phyloP scores from a whole-genome alignment of 64 coral and sea anemone genomes.

The Pachyseris speciosa region DNA sequence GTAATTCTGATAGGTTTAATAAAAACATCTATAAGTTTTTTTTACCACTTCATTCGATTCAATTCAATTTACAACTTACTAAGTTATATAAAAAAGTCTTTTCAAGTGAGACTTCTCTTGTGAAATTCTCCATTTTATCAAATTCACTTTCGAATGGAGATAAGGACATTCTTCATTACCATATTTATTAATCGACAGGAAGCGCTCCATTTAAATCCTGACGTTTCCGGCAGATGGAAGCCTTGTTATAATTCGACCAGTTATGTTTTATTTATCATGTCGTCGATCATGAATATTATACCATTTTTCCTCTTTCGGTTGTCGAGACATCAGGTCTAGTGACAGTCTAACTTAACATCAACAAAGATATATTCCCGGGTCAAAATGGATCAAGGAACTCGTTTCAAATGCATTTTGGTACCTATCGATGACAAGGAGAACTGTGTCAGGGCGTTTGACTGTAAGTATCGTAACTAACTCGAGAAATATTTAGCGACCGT shows the following conservation, averaged over 20 bases:
- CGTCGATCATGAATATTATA: background rate
- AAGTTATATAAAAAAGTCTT: no score
- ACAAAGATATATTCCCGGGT: background rate
- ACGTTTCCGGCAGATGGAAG: background rate
- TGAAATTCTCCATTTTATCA: background rate
- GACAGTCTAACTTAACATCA: background rate
- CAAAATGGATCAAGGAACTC: background rate
- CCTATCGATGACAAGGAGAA: conserved; percentile 18
- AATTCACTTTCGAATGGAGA: background rate
- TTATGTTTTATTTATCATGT: conserved; percentile 12
- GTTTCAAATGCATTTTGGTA: background rate
- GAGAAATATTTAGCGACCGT: background rate
- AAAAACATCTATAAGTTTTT: no score
- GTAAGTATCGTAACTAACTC: background rate
- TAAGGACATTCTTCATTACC: background rate
- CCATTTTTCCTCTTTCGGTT: background rate
- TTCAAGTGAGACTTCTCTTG: background rate
- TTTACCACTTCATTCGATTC: background rate
- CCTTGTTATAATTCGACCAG: background rate
- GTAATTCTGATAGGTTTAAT: no score
- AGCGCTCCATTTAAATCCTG: background rate
- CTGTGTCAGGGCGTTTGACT: conserved; percentile 34
- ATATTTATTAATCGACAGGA: background rate
- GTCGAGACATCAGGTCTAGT: background rate
- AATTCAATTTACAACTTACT: background rate